phyloP scores from a whole-genome alignment of 2,113 vertebrate species.

The Panurus biarmicus region DNA sequence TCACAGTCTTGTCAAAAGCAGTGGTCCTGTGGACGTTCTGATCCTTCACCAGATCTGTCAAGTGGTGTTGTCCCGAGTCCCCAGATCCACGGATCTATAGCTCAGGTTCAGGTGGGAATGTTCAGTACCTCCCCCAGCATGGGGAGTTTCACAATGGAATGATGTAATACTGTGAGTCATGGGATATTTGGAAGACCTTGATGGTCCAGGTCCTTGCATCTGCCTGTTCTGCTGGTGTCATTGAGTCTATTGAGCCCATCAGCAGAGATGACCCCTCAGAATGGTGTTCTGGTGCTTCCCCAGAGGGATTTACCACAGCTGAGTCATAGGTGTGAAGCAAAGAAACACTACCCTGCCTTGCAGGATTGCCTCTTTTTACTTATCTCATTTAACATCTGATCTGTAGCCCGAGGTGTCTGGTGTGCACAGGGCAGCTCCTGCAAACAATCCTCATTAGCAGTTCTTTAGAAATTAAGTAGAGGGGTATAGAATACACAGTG shows the following conservation, averaged over 20 bases:
- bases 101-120: not conserved
- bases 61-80: not conserved
- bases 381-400: not conserved
- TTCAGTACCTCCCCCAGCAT: not conserved
- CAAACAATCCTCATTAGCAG: too few species aligned
- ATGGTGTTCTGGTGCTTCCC: not conserved
- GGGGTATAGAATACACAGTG: too few species aligned
- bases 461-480: not conserved
- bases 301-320: too few species aligned
- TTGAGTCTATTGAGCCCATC: not conserved
- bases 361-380: not conserved
- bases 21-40: not conserved
- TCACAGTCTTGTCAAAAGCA: not conserved
- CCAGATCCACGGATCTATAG: not conserved
- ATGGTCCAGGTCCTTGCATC: not conserved
- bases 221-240: not conserved
- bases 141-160: not conserved
- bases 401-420: not conserved
- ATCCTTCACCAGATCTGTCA: not conserved
- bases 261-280: not conserved
- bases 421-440: not conserved
- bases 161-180: not conserved
- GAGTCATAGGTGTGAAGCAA: not conserved
- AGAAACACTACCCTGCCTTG: not conserved
- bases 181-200: not conserved